Percentiles rank a stretch among this genome's conserved stretches.
These are phyloP conservation scores for Clarias platycephalus DNA, from an alignment of 2,797 vertebrate species.

Conservation along the genomic window DNA sequence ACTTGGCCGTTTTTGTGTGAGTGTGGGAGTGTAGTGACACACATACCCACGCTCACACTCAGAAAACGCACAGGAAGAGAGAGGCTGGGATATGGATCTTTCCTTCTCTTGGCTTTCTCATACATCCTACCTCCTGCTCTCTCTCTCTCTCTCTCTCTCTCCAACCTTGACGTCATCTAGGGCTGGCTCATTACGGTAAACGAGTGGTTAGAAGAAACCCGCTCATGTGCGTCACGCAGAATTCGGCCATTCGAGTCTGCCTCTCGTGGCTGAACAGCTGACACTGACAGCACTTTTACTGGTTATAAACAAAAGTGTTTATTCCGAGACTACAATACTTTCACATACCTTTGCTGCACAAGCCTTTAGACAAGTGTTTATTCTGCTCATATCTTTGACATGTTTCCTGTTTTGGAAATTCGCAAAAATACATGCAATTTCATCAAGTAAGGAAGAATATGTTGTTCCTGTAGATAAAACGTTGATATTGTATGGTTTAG, in stretches of 20 bases:
- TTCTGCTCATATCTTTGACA: background rate
- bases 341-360: background rate
- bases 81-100: conserved; percentile 25
- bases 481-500: background rate
- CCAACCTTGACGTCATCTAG: background rate
- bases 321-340: background rate
- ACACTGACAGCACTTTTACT: conserved; percentile 1
- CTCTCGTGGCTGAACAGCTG: background rate
- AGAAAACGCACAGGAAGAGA: conserved; percentile 29
- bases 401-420: conserved; percentile 22
- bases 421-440: background rate
- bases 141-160: conserved; percentile 7
- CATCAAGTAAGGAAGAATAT: background rate
- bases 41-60: conserved; percentile 9
- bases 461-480: conserved; percentile 20
- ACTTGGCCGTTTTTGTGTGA: conserved; percentile 23
- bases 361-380: background rate
- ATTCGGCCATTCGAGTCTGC: background rate
- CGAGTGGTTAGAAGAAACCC: conserved; percentile 25
- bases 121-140: conserved; percentile 23
- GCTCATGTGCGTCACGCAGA: background rate
- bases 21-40: conserved; percentile 3
- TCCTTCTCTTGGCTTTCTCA: conserved; percentile 40
- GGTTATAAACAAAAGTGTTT: conserved; percentile 13
- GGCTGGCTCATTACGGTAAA: conserved; percentile 26